Percentiles rank a stretch among this genome's conserved stretches.
These are phyloP conservation scores for Diadema setosum DNA, from an alignment of 35 echinoderm and acorn worm genomes.

Conservation along the genomic window DNA sequence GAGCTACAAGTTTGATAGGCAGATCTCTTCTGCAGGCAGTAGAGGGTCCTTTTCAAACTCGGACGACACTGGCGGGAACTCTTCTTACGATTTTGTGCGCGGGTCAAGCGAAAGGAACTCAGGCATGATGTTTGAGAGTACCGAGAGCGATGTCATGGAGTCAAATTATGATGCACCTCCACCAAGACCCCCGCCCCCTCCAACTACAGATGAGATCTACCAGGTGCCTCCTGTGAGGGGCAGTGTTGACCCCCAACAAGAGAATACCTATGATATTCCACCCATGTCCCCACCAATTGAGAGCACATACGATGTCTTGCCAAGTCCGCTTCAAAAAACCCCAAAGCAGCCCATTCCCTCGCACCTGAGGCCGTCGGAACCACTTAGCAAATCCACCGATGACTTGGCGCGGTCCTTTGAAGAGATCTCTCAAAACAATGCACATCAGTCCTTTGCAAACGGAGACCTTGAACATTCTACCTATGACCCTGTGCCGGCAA, in stretches of 20 bases:
- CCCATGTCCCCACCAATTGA: background rate
- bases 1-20: background rate
- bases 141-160: background rate
- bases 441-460: background rate
- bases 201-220: background rate
- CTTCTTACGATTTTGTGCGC: background rate
- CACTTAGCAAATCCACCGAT: background rate
- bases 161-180: background rate
- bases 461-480: background rate
- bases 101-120: background rate
- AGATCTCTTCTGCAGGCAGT: background rate
- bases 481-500: background rate
- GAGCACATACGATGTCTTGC: background rate
- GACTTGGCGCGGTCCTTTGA: background rate
- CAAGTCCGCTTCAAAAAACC: background rate
- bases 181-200: background rate
- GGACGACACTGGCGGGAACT: background rate
- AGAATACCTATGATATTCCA: background rate
- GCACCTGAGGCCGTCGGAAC: background rate
- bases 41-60: constrained; percentile 11
- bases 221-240: background rate
- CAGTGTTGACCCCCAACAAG: background rate
- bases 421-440: constrained; percentile 1
- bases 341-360: background rate
- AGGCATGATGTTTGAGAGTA: background rate